Conservation (phyloP, 2,888 invertebrate genomes). For the Allacma fusca region DNA sequence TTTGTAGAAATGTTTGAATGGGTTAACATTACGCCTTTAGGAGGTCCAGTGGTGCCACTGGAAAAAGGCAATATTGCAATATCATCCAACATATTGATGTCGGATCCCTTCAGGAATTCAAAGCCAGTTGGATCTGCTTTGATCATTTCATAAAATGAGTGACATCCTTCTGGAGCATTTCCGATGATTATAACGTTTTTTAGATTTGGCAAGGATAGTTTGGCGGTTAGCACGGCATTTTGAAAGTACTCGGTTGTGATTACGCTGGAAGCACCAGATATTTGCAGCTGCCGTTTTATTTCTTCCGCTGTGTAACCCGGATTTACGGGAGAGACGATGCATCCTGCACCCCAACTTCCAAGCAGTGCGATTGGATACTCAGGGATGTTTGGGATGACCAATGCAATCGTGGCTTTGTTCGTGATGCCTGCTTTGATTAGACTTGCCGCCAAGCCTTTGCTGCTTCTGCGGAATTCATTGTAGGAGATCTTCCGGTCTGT, state of each 20-base stretch:
- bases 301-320: slow-evolving; percentile 60
- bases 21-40: slow-evolving; percentile 34
- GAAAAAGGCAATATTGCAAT: slow-evolving; percentile 24
- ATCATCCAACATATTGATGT: background rate
- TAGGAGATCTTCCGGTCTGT: slow-evolving; percentile 52
- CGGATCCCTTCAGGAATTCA: slow-evolving; percentile 34
- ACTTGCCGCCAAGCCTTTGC: slow-evolving; percentile 58
- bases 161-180: slow-evolving; percentile 48
- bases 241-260: slow-evolving; percentile 49
- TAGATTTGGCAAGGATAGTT: slow-evolving; percentile 36
- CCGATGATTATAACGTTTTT: slow-evolving; percentile 47
- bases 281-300: slow-evolving; percentile 51
- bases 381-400: slow-evolving; percentile 58
- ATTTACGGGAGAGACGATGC: slow-evolving; percentile 61
- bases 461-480: slow-evolving; percentile 46
- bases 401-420: slow-evolving; percentile 51
- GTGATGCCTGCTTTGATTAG: slow-evolving; percentile 52
- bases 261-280: slow-evolving; percentile 47
- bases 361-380: slow-evolving; percentile 55
- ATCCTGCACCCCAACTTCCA: slow-evolving; percentile 59
- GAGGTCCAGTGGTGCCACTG: slow-evolving; percentile 34
- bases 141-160: slow-evolving; percentile 45
- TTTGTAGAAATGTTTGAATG: slow-evolving; percentile 30
- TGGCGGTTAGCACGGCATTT: slow-evolving; percentile 45
- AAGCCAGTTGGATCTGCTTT: background rate